A percentile compares a stretch with the other conserved stretches of the same genome.
These are phyloP conservation scores for Intellagama lesueurii DNA, from an alignment of 2,797 vertebrate genomes.

Conservation along the genomic window DNA sequence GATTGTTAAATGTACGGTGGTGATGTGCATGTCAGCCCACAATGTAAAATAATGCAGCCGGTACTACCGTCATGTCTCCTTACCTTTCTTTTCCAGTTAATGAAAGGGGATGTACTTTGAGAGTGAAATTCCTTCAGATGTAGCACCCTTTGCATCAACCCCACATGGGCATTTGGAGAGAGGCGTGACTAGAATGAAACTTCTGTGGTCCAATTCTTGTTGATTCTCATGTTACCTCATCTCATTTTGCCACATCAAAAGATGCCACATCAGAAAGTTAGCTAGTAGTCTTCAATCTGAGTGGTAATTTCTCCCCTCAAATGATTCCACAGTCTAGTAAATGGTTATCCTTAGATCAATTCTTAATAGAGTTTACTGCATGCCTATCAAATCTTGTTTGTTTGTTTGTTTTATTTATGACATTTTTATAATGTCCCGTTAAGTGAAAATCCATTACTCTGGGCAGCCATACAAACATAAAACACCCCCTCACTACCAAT, in stretches of 20 bases:
- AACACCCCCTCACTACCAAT: too few relatives aligned
- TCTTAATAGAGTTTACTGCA: not conserved
- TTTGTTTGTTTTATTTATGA: too few relatives aligned
- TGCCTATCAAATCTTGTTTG: not conserved
- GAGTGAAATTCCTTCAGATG: not conserved
- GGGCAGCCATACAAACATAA: too few relatives aligned
- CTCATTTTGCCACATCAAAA: slow-evolving; percentile 35
- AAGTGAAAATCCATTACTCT: too few relatives aligned
- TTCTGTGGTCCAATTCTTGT: not conserved
- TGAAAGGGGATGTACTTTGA: not conserved
- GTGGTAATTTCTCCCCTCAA: not conserved
- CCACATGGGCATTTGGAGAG: not conserved
- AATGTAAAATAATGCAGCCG: not conserved
- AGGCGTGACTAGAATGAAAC: not conserved
- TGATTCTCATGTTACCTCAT: not conserved
- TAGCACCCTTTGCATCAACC: not conserved
- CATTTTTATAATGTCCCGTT: too few relatives aligned
- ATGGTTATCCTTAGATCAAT: not conserved
- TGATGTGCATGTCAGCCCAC: too few relatives aligned
- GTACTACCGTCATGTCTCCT: too few relatives aligned
- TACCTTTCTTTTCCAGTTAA: too few relatives aligned
- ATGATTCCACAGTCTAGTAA: not conserved
- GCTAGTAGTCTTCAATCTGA: not conserved
- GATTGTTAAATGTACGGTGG: not conserved
- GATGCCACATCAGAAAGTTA: slow-evolving; percentile 7